Conservation (phyloP, 2,888 invertebrate genomes). For the Coenonympha glycerion region DNA sequence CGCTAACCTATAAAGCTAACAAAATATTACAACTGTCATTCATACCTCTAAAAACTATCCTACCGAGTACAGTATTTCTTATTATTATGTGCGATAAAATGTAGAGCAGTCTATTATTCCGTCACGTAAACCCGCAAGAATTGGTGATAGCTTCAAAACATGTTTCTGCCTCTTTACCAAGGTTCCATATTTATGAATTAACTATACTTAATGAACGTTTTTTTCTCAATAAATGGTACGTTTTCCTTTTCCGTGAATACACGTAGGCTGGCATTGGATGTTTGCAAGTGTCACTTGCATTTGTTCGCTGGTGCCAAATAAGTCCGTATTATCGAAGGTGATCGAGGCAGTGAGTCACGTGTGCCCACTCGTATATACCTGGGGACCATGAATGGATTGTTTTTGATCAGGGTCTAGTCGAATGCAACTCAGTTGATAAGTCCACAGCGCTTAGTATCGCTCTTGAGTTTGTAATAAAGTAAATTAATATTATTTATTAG, state of each 20-base stretch:
- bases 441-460: conserved; percentile 41
- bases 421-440: conserved; percentile 45
- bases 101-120: no score
- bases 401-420: conserved; percentile 47
- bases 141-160: no score
- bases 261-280: conserved; percentile 47
- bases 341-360: conserved; percentile 63
- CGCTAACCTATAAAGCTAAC: no score
- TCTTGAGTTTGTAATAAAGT: background rate
- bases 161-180: background rate
- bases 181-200: conserved; percentile 4
- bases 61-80: no score
- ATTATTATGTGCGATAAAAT: no score
- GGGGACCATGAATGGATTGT: conserved; percentile 43
- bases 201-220: background rate
- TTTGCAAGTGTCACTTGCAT: conserved; percentile 50
- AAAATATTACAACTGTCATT: no score
- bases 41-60: no score
- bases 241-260: conserved; percentile 1
- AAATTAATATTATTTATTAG: background rate
- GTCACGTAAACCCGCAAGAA: no score
- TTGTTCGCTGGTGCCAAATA: conserved; percentile 69
- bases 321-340: conserved; percentile 70
- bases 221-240: conserved; percentile 1
- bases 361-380: conserved; percentile 65